Evolutionary conservation across 2,888 invertebrate genomes (phyloP).

Genomic region (Chorisops tibialis): DNA sequence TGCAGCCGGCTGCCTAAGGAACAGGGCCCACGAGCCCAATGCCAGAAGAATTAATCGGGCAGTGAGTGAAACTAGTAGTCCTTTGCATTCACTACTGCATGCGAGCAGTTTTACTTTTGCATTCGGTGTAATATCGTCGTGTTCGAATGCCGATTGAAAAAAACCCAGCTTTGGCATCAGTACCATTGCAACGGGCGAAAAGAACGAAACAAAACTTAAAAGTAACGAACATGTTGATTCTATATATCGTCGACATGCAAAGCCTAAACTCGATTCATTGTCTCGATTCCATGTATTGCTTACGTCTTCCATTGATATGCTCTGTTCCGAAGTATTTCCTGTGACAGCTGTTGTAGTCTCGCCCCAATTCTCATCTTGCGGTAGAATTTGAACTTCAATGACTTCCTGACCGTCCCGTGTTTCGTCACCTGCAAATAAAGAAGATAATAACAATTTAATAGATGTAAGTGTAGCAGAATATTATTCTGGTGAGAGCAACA

Average conservation of each 20-base stretch:
- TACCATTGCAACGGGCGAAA: conserved; percentile 93
- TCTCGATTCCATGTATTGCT: conserved; percentile 81
- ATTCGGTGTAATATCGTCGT: conserved; percentile 65
- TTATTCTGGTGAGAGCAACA: too few relatives aligned
- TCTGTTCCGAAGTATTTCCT: conserved; percentile 94
- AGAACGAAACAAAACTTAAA: conserved; percentile 77
- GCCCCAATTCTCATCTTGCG: conserved; percentile 98
- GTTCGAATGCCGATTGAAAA: conserved; percentile 69
- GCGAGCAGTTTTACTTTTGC: conserved; percentile 68
- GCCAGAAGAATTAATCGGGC: conserved; percentile 87
- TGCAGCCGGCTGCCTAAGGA: conserved; percentile 77
- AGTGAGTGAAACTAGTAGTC: conserved; percentile 83
- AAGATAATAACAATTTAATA: too few relatives aligned
- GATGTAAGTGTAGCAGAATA: too few relatives aligned
- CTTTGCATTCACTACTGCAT: conserved; percentile 92
- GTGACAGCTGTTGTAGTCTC: conserved; percentile 97
- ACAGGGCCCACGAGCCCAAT: conserved; percentile 90
- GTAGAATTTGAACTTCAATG: conserved; percentile 93
- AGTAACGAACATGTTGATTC: conserved; percentile 77
- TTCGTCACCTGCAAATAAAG: conserved; percentile 59
- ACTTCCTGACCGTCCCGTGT: conserved; percentile 80
- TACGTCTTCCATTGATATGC: conserved; percentile 88
- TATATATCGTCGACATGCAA: conserved; percentile 78
- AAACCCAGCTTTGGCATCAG: conserved; percentile 87
- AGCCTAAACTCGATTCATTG: conserved; percentile 66